Evolutionary conservation across 2,113 vertebrate species (phyloP).

Genomic region (Nicator chloris): DNA sequence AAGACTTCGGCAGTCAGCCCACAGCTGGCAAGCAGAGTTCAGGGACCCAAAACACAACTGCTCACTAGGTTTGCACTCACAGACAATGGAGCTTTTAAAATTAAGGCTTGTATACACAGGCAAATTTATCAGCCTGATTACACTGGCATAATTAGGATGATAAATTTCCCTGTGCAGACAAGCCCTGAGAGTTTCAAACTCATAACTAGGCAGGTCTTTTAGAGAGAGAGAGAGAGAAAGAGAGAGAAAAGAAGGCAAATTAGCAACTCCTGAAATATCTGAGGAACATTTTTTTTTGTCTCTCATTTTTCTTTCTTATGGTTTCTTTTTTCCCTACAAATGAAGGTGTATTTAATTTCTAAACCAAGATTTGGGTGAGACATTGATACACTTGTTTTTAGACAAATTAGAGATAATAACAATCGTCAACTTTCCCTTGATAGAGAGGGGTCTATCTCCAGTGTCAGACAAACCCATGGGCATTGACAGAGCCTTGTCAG

Average conservation of each 20-base stretch:
- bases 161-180: slow-evolving; percentile 61
- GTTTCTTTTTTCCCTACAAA: background rate
- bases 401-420: background rate
- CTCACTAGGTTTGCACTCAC: background rate
- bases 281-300: background rate
- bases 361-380: background rate
- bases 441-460: fast-evolving
- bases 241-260: background rate
- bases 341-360: background rate
- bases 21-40: slow-evolving; percentile 38
- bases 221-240: background rate
- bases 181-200: slow-evolving; percentile 8
- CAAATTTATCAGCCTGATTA: slow-evolving; percentile 63
- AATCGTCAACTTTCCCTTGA: background rate
- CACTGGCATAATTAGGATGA: slow-evolving; percentile 32
- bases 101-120: slow-evolving; percentile 56
- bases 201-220: background rate
- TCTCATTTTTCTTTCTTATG: background rate
- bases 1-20: slow-evolving; percentile 32
- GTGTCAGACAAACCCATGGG: background rate
- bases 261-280: background rate
- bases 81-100: slow-evolving; percentile 62
- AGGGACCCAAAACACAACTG: background rate
- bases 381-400: background rate
- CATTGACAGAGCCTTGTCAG: background rate